Evolutionary conservation across 2,113 vertebrate species (phyloP).

Genomic region (Eretmodus cyanostictus): DNA sequence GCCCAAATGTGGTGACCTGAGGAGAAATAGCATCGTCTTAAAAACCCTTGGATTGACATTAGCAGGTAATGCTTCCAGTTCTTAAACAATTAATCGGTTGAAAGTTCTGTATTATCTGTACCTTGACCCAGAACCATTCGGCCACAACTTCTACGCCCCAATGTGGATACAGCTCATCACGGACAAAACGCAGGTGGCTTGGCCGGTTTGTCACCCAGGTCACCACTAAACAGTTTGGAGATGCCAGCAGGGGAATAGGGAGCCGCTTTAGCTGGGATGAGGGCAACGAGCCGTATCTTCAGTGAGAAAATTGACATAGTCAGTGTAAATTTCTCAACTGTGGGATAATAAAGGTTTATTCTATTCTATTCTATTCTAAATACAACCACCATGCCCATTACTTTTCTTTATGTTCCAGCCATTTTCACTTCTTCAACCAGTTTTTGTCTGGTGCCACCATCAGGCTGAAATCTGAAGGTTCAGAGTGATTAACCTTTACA

Average conservation of each 20-base stretch:
- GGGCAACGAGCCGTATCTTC: conserved; percentile 81
- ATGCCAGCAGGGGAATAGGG: conserved; percentile 77
- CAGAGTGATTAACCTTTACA: background rate
- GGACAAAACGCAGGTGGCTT: conserved; percentile 83
- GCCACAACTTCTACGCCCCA: conserved; percentile 83
- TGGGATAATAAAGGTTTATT: background rate
- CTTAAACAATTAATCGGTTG: background rate
- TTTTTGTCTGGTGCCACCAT: background rate
- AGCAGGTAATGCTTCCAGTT: background rate
- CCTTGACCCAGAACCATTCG: conserved; percentile 97
- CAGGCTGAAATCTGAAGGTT: background rate
- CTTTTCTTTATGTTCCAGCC: background rate
- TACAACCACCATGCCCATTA: background rate
- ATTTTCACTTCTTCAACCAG: background rate
- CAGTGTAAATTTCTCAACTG: background rate
- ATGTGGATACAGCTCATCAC: conserved; percentile 85
- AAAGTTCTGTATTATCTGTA: conserved; percentile 71
- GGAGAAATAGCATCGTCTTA: background rate
- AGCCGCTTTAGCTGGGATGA: conserved; percentile 81
- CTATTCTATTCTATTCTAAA: background rate
- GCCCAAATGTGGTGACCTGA: conserved; percentile 85
- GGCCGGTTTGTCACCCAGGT: conserved; percentile 95
- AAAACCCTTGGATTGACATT: background rate
- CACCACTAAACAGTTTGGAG: conserved; percentile 79
- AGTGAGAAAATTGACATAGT: background rate